Percentiles rank a stretch among this genome's conserved stretches.
Evolutionary conservation across 2,113 vertebrate species (phyloP).

Genomic region (Glaucomys volans): DNA sequence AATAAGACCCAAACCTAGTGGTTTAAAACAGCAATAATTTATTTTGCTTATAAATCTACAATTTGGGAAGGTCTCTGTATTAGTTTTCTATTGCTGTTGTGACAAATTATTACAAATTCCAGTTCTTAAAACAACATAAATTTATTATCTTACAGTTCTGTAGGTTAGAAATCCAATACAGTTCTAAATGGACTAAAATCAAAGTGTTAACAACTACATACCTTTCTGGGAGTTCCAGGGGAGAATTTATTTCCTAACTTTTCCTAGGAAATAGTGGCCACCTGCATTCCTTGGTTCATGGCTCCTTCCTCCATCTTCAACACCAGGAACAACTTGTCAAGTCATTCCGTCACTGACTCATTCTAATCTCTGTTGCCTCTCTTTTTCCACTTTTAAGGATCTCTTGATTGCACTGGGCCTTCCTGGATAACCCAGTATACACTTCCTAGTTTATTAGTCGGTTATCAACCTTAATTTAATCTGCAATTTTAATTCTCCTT

Average conservation of each 20-base stretch:
- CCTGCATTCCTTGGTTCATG: not conserved
- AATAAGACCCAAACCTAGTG: not conserved
- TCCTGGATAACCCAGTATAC: not conserved
- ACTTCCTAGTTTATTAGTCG: not conserved
- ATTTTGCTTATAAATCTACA: not conserved
- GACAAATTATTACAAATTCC: not conserved
- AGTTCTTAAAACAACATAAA: not conserved
- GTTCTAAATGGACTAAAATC: not conserved
- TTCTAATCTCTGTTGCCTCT: not conserved
- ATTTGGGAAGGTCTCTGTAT: not conserved
- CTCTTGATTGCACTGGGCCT: not conserved
- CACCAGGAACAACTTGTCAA: not conserved
- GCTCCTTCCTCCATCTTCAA: not conserved
- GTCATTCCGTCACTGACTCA: not conserved
- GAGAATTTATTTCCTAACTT: not conserved
- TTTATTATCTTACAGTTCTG: not conserved
- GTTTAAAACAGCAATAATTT: not conserved
- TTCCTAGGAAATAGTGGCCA: not conserved
- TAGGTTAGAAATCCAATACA: not conserved
- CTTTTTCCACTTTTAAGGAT: not conserved
- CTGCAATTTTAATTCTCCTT: not conserved
- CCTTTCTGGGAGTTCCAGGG: not conserved
- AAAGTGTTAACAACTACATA: not conserved
- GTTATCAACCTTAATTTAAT: not conserved
- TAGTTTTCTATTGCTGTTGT: not conserved